phyloP scores from a whole-genome alignment of 1,140 invertebrate genomes.

The Onthophagus taurus region DNA sequence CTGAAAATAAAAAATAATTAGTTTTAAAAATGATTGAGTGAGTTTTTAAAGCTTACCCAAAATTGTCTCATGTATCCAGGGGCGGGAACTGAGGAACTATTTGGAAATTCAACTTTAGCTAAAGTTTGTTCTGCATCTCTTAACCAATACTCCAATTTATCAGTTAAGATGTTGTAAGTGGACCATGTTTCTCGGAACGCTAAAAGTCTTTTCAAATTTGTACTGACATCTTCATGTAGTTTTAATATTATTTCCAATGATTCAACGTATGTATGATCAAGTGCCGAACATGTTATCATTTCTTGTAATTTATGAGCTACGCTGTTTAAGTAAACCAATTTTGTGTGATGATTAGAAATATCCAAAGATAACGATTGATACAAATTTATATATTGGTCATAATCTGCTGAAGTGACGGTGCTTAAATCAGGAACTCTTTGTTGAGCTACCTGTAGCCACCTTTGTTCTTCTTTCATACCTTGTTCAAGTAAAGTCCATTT shows the following conservation, averaged over 20 bases:
- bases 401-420: constrained; percentile 67
- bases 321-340: constrained; percentile 58
- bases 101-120: constrained; percentile 41
- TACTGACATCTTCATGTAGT: constrained; percentile 63
- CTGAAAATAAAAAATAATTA: constrained; percentile 34
- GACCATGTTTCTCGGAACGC: constrained; percentile 68
- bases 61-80: constrained; percentile 66
- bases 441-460: constrained; percentile 71
- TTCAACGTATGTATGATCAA: constrained; percentile 59
- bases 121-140: constrained; percentile 57
- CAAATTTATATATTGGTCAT: constrained; percentile 72
- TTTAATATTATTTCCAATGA: constrained; percentile 58
- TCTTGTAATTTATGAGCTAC: constrained; percentile 65
- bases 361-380: constrained; percentile 70
- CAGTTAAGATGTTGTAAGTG: constrained; percentile 58
- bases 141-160: constrained; percentile 65
- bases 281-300: constrained; percentile 58
- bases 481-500: constrained; percentile 72
- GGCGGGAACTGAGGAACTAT: constrained; percentile 44
- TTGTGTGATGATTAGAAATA: constrained; percentile 65
- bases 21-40: background rate
- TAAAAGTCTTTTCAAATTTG: constrained; percentile 54
- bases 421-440: constrained; percentile 70
- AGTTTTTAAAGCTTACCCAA: constrained; percentile 48
- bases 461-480: constrained; percentile 68